phyloP scores from a whole-genome alignment of 2,888 invertebrate genomes.

The Autographa pulchrina region DNA sequence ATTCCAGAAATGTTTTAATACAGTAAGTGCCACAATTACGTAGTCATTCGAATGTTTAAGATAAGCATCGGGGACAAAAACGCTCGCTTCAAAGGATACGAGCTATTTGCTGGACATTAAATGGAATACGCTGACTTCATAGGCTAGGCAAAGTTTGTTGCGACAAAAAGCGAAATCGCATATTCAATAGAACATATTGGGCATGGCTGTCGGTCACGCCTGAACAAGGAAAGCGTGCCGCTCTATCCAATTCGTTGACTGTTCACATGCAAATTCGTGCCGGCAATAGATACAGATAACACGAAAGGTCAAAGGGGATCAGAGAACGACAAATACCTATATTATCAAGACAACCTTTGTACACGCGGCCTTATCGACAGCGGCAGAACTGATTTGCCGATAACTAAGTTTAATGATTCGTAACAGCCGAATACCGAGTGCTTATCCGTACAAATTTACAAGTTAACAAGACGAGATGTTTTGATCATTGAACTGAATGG shows the following conservation, averaged over 20 bases:
- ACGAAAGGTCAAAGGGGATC: slow-evolving; percentile 61
- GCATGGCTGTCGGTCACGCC: slow-evolving; percentile 59
- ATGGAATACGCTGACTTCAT: slow-evolving; percentile 25
- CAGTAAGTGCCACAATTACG: slow-evolving; percentile 48
- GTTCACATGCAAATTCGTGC: slow-evolving; percentile 64
- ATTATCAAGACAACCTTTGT: slow-evolving; percentile 49
- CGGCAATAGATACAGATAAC: slow-evolving; percentile 57
- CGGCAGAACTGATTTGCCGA: slow-evolving; percentile 46
- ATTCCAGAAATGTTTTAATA: slow-evolving; percentile 52
- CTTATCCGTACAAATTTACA: slow-evolving; percentile 23
- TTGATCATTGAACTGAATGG: slow-evolving; percentile 22
- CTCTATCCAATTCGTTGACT: slow-evolving; percentile 55
- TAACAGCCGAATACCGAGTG: slow-evolving; percentile 24
- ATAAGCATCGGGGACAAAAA: slow-evolving; percentile 33
- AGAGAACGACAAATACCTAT: slow-evolving; percentile 54
- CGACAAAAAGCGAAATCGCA: slow-evolving; percentile 47
- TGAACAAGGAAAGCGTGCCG: slow-evolving; percentile 60
- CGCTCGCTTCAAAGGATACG: slow-evolving; percentile 23
- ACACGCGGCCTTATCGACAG: slow-evolving; percentile 37
- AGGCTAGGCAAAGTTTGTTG: slow-evolving; percentile 22
- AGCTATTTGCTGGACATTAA: slow-evolving; percentile 33
- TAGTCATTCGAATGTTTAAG: slow-evolving; percentile 33
- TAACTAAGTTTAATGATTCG: slow-evolving; percentile 44
- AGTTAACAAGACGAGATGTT: slow-evolving; percentile 23
- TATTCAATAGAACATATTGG: slow-evolving; percentile 59